Percentiles rank a stretch among this genome's conserved stretches.
Evolutionary conservation across 2,113 vertebrate species (phyloP).

Genomic region (Petroica traversi): DNA sequence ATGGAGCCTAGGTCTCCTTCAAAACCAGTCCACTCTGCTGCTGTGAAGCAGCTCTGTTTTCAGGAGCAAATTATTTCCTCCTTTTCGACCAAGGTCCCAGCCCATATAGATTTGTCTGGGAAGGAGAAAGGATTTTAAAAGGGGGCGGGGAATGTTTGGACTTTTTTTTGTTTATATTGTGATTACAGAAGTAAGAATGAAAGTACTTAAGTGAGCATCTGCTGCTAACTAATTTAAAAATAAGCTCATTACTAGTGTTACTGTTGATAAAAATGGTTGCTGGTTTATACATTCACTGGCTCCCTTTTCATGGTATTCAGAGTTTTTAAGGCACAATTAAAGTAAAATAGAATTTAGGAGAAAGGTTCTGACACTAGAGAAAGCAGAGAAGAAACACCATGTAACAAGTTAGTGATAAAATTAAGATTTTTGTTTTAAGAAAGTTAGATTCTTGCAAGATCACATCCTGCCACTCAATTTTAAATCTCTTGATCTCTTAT

Average conservation of each 20-base stretch:
- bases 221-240: not conserved
- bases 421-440: not conserved
- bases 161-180: not conserved
- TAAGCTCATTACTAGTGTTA: not conserved
- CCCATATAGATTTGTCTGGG: not conserved
- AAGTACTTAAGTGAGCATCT: not conserved
- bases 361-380: not conserved
- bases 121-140: no score
- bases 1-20: not conserved
- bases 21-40: not conserved
- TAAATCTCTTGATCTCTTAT: not conserved
- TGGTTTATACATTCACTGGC: not conserved
- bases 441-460: not conserved
- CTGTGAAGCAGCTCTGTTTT: not conserved
- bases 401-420: not conserved
- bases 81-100: not conserved
- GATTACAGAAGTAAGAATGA: not conserved
- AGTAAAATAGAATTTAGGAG: not conserved
- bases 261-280: not conserved
- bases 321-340: not conserved
- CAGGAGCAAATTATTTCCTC: not conserved
- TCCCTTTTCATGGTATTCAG: not conserved
- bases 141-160: not conserved
- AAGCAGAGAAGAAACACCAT: not conserved
- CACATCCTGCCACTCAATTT: not conserved